Percentiles rank a stretch among this genome's conserved stretches.
phyloP scores from a whole-genome alignment of 2,113 vertebrate genomes.

The Canis aureus region DNA sequence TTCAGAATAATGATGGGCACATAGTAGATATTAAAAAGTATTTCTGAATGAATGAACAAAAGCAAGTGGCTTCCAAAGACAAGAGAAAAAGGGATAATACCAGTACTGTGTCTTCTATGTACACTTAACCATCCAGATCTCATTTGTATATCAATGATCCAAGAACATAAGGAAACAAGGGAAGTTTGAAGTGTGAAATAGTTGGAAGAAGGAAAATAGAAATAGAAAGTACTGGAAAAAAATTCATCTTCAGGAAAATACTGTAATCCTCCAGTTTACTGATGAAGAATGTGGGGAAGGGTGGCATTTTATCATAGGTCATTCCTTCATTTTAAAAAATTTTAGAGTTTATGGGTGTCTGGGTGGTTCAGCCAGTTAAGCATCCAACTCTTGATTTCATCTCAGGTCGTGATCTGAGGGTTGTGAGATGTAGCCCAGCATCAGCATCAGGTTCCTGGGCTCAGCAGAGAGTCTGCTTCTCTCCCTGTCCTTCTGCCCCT shows the following conservation, averaged over 20 bases:
- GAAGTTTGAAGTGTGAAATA: background rate
- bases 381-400: background rate
- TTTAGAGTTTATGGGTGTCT: background rate
- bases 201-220: background rate
- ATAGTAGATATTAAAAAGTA: background rate
- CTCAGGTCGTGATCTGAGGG: no score
- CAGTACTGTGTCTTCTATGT: background rate
- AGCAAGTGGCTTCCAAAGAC: background rate
- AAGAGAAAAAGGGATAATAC: background rate
- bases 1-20: background rate
- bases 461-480: background rate
- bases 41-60: slow-evolving; percentile 20
- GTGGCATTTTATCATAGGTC: background rate
- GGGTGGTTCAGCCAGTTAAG: background rate
- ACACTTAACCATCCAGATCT: background rate
- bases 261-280: background rate
- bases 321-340: background rate
- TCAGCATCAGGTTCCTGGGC: background rate
- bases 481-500: background rate
- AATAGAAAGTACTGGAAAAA: background rate
- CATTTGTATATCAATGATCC: background rate
- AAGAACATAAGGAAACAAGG: background rate
- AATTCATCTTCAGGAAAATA: background rate
- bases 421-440: no score
- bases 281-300: background rate